These are phyloP conservation scores for Meiosimyza decipiens DNA, from an alignment of 2,888 invertebrate species.

Conservation along the genomic window DNA sequence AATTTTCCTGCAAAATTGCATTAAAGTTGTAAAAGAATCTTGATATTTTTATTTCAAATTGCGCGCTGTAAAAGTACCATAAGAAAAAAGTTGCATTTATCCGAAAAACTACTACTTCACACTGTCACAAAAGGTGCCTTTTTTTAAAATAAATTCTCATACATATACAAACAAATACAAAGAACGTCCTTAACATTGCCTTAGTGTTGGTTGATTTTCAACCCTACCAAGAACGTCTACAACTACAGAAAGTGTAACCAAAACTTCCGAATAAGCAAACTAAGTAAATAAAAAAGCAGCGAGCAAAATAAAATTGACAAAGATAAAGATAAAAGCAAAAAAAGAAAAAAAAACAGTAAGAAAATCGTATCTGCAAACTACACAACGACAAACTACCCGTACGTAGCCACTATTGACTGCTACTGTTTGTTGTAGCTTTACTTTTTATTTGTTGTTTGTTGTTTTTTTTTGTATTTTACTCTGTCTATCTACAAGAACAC, in stretches of 20 bases:
- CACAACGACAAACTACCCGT: too few relatives aligned
- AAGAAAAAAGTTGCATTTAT: slow-evolving; percentile 9
- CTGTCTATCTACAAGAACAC: background rate
- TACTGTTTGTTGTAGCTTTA: background rate
- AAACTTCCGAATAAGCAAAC: background rate
- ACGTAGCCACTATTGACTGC: background rate
- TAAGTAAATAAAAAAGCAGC: slow-evolving; percentile 5
- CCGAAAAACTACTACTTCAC: background rate
- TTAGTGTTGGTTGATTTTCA: background rate
- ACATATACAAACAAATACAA: slow-evolving; percentile 10
- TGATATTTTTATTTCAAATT: background rate
- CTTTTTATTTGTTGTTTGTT: background rate
- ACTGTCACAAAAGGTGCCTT: slow-evolving; percentile 11
- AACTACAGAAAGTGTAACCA: background rate
- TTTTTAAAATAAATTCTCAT: background rate
- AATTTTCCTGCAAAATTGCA: background rate
- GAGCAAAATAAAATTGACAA: background rate
- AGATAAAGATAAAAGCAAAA: slow-evolving; percentile 2
- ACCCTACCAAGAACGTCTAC: background rate
- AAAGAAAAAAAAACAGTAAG: background rate
- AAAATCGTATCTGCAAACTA: background rate
- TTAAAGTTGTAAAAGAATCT: background rate
- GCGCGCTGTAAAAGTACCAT: background rate
- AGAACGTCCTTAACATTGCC: background rate
- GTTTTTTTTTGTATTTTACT: background rate